Evolutionary conservation across 2,113 vertebrate genomes (phyloP), one percentile per base, ranked within the genome.

Genomic region (Psilopsiagon aurifrons): DNA sequence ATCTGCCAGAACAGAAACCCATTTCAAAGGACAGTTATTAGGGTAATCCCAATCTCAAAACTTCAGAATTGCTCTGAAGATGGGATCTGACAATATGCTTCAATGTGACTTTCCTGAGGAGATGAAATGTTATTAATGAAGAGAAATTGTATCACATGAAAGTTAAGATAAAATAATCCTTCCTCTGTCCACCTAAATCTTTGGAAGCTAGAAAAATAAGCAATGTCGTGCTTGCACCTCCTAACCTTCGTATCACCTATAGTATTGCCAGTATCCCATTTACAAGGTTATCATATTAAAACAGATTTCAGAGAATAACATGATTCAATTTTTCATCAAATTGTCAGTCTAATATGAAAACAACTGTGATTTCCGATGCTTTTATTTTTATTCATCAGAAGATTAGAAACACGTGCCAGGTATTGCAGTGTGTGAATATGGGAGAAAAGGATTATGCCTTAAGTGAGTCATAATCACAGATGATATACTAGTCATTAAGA

Each of bases 381-480:
- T 94, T 92, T 75, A 46, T 86, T 69, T 90, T 80, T 52, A 44
- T 76, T 69, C 25, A 13, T 11, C 49, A 67, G 39, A 60, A 37
- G 80, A 83, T 92, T 73, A 76, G 62, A 54, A 35, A 41, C 3
- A 27, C 15, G 4, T 74, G 82, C 37, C 49, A 74, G 57, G 11
- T 71, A 66, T 69, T 66, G n/a, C 28, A 13, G 59, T 29, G 23
- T 54, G 33, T 63, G 23, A 68, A 5, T 59, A 6, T 20, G 29
- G 25, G 39, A 33, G 47, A 94, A 88, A 80, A 54, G 59, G 91
- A 77, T 95, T 83, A 29, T 81, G 37, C 23, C 28, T 62, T 28
- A 23, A 80, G 31, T 33, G 67, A 59, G 59, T 91, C 59, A 29
- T 74, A 74, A 8, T 90, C 74, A 27, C 23, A 63, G 79, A 9